phyloP scores from a whole-genome alignment of 2,888 invertebrate species.

The Ectobius pallidus region DNA sequence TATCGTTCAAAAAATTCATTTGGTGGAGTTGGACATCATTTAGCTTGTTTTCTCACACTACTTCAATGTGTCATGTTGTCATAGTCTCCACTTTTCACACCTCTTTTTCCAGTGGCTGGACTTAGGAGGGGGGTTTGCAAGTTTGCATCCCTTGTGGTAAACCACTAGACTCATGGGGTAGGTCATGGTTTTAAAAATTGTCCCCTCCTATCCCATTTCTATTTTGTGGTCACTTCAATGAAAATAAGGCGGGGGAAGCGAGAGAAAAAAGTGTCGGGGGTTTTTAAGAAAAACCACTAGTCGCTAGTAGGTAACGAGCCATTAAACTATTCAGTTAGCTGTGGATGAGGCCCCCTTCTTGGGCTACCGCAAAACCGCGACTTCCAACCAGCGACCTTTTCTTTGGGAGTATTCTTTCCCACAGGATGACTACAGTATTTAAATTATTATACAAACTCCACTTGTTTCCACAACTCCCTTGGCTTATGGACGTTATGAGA shows the following conservation, averaged over 20 bases:
- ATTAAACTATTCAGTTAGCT: slow-evolving; percentile 11
- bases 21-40: too few species aligned
- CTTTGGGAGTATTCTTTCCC: background rate
- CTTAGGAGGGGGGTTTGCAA: background rate
- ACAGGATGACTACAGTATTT: slow-evolving; percentile 1
- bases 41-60: too few species aligned
- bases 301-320: background rate
- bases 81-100: background rate
- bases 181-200: slow-evolving; percentile 9
- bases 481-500: too few species aligned
- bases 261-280: background rate
- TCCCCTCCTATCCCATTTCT: background rate
- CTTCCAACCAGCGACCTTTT: background rate
- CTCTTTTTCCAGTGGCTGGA: background rate
- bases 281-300: background rate
- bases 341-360: background rate
- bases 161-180: slow-evolving; percentile 10
- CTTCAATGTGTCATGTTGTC: too few species aligned
- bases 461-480: too few species aligned
- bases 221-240: slow-evolving; percentile 12
- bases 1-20: too few species aligned
- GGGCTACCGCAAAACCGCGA: slow-evolving; percentile 15
- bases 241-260: background rate
- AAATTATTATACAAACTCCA: slow-evolving; percentile 14
- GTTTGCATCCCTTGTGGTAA: slow-evolving; percentile 18